These are phyloP conservation scores for Parnassius apollo DNA, from an alignment of 2,888 invertebrate species.

Conservation along the genomic window DNA sequence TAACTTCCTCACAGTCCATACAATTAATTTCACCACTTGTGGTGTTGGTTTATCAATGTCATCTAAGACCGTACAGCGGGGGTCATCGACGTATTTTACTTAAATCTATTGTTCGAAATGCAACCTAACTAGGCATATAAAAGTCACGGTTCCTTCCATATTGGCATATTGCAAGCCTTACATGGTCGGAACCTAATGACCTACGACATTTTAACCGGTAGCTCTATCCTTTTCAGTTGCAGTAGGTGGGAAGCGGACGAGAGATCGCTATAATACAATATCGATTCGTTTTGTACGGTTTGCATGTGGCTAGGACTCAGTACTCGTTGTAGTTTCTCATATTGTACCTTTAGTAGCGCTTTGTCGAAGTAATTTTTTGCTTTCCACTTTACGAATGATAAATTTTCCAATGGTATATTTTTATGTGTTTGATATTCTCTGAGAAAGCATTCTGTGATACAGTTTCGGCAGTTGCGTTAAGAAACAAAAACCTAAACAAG, in stretches of 20 bases:
- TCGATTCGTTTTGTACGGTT: slow-evolving; percentile 74
- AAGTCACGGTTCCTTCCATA: slow-evolving; percentile 77
- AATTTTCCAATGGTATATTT: slow-evolving; percentile 23
- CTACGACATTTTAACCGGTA: slow-evolving; percentile 78
- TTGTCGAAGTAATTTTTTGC: slow-evolving; percentile 38
- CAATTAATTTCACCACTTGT: slow-evolving; percentile 55
- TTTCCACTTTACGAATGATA: slow-evolving; percentile 33
- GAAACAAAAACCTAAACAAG: too few species aligned
- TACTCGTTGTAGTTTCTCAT: slow-evolving; percentile 65
- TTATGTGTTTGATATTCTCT: slow-evolving; percentile 14
- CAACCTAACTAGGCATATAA: slow-evolving; percentile 53
- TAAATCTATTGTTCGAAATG: slow-evolving; percentile 66
- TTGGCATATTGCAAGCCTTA: slow-evolving; percentile 78
- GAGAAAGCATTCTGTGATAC: not conserved
- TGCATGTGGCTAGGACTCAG: slow-evolving; percentile 66
- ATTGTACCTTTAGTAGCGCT: slow-evolving; percentile 58
- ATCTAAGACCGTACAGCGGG: slow-evolving; percentile 52
- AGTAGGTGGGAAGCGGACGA: slow-evolving; percentile 49
- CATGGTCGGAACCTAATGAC: slow-evolving; percentile 78
- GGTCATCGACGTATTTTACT: slow-evolving; percentile 65
- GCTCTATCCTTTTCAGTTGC: slow-evolving; percentile 51
- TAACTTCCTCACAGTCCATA: slow-evolving; percentile 39
- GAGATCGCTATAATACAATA: slow-evolving; percentile 73
- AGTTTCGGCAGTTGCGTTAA: not conserved
- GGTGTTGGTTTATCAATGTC: slow-evolving; percentile 58